phyloP scores from a whole-genome alignment of 2,888 invertebrate genomes.

The Strigamia maritima region DNA sequence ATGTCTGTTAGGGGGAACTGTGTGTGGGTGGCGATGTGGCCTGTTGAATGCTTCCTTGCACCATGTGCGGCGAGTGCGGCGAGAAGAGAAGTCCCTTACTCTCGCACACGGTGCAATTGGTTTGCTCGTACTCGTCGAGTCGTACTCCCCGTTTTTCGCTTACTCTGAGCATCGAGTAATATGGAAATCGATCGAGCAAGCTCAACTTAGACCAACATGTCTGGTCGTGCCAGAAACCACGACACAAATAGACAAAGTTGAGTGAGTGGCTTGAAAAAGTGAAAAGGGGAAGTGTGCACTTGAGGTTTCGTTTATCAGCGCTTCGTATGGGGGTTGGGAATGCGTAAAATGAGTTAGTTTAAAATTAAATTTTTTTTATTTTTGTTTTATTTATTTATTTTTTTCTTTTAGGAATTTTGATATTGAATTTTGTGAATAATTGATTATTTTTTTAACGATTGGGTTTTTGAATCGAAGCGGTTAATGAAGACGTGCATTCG shows the following conservation, averaged over 20 bases:
- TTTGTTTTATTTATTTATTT: not conserved
- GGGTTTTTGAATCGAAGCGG: not conserved
- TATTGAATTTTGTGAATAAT: not conserved
- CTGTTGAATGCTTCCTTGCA: slow-evolving; percentile 20
- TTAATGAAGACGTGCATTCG: slow-evolving; percentile 31
- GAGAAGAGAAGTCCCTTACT: not conserved
- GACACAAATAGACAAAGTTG: slow-evolving; percentile 21
- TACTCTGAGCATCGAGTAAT: not conserved
- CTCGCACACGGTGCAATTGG: not conserved
- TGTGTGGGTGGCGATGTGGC: no score
- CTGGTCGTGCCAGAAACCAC: slow-evolving; percentile 18
- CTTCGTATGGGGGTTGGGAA: not conserved
- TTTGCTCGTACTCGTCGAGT: not conserved
- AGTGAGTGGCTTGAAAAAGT: not conserved
- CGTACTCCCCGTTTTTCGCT: not conserved
- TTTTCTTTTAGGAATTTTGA: not conserved
- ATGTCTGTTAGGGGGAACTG: no score
- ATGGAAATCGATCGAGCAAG: slow-evolving; percentile 28
- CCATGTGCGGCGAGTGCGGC: not conserved
- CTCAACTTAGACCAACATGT: slow-evolving; percentile 1
- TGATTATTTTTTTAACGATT: not conserved
- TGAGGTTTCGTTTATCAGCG: not conserved
- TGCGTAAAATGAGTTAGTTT: not conserved
- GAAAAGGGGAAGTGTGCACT: not conserved
- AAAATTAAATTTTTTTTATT: not conserved